These are phyloP conservation scores for Copidosoma floridanum DNA, from an alignment of 1,140 invertebrate genomes.

Conservation along the genomic window DNA sequence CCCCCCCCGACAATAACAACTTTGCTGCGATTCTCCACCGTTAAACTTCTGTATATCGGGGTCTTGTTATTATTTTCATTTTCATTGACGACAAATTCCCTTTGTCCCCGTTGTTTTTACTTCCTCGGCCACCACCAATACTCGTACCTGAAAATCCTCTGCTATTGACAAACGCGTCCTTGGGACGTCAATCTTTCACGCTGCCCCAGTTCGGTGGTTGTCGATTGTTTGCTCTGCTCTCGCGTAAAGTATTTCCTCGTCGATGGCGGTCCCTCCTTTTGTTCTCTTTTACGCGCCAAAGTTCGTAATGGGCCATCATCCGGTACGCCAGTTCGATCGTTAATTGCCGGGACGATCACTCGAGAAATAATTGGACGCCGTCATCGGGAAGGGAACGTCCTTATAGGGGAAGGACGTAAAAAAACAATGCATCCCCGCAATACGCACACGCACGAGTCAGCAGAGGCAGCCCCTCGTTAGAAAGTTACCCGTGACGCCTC, in stretches of 20 bases:
- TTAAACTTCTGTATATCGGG: too few species aligned
- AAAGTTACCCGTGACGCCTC: slow-evolving; percentile 47
- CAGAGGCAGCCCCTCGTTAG: slow-evolving; percentile 56
- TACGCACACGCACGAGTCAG: too few species aligned
- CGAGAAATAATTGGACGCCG: slow-evolving; percentile 50
- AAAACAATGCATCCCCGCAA: too few species aligned
- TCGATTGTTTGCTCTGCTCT: background rate
- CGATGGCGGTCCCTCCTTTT: background rate
- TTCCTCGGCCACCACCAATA: too few species aligned
- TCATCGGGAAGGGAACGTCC: slow-evolving; percentile 37
- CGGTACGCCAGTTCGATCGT: slow-evolving; percentile 34
- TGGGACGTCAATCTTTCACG: background rate
- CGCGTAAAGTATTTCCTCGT: too few species aligned
- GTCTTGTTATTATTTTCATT: too few species aligned
- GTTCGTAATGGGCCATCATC: slow-evolving; percentile 10
- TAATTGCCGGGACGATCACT: slow-evolving; percentile 47
- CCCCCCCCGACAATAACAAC: too few species aligned
- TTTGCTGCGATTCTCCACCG: too few species aligned
- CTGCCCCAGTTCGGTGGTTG: background rate
- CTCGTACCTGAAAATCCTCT: too few species aligned
- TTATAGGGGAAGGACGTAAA: slow-evolving; percentile 19
- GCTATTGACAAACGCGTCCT: slow-evolving; percentile 6
- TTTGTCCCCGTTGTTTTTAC: too few species aligned
- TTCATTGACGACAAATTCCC: too few species aligned
- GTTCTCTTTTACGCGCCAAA: background rate